Evolutionary conservation across 2,888 invertebrate genomes (phyloP).

Genomic region (Pterostichus madidus): DNA sequence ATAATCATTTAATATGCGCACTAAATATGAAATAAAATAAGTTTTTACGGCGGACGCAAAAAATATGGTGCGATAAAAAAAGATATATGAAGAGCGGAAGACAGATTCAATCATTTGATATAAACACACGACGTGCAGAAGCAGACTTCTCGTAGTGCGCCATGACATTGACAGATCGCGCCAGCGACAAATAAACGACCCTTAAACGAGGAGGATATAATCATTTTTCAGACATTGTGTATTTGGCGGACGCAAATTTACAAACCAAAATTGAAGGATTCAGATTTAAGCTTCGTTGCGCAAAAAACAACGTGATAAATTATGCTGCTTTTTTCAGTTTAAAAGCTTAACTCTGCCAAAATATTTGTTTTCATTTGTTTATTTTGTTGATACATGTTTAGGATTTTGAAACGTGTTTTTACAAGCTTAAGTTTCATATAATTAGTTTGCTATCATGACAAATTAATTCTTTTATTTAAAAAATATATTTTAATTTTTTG

Average conservation of each 20-base stretch:
- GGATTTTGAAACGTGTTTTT: neutral
- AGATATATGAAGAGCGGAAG: slow-evolving; percentile 22
- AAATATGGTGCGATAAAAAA: slow-evolving; percentile 34
- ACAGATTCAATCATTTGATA: slow-evolving; percentile 42
- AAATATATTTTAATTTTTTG: neutral
- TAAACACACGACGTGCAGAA: slow-evolving; percentile 3
- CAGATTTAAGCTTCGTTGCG: slow-evolving; percentile 35
- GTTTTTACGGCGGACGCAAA: slow-evolving; percentile 15
- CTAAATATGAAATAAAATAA: slow-evolving; percentile 35
- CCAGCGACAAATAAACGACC: slow-evolving; percentile 33
- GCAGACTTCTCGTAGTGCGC: slow-evolving; percentile 15
- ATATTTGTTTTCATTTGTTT: slow-evolving; percentile 13
- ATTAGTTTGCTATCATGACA: neutral
- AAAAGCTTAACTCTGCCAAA: neutral
- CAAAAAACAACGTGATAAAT: slow-evolving; percentile 41
- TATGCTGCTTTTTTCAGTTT: neutral
- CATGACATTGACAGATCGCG: slow-evolving; percentile 33
- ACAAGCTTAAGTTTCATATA: neutral
- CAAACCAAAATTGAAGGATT: slow-evolving; percentile 44
- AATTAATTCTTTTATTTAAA: neutral
- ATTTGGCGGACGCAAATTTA: slow-evolving; percentile 29
- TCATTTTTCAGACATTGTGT: slow-evolving; percentile 41
- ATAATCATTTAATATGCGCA: slow-evolving; percentile 24
- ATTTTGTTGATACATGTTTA: neutral
- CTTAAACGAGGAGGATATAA: slow-evolving; percentile 19